A percentile compares a stretch with the other conserved stretches of the same genome.
Evolutionary conservation across 2,797 vertebrate species (phyloP).

Genomic region (Halcyon chelicuti): DNA sequence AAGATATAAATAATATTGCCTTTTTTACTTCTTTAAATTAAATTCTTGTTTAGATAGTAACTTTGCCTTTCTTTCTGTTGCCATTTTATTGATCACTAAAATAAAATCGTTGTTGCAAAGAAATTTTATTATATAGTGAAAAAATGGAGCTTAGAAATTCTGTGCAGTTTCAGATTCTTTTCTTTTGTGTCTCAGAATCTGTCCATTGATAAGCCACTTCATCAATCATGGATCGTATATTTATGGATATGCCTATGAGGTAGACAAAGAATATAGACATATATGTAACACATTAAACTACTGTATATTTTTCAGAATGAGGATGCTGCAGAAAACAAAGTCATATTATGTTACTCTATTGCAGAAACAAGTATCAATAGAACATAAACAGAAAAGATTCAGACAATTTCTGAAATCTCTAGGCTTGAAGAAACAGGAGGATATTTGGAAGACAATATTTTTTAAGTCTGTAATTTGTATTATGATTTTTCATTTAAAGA

Average conservation of each 20-base stretch:
- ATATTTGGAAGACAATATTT: background rate
- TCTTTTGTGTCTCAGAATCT: background rate
- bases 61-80: background rate
- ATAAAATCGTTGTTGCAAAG: background rate
- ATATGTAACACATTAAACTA: background rate
- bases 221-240: no score
- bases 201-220: background rate
- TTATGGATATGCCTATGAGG: background rate
- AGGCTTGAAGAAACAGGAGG: background rate
- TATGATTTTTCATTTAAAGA: background rate
- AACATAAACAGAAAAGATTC: background rate
- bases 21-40: background rate
- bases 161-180: background rate
- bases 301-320: background rate
- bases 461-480: background rate
- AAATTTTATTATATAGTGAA: background rate
- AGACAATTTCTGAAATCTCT: background rate
- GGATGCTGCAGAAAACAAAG: background rate
- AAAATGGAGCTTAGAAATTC: background rate
- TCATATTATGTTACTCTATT: background rate
- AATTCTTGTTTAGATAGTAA: background rate
- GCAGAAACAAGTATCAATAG: background rate
- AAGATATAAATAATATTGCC: background rate
- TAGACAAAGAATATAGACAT: background rate
- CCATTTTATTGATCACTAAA: background rate